These are phyloP conservation scores for Drosophila arizonae DNA, from an alignment of 1,140 invertebrate genomes.

Conservation along the genomic window DNA sequence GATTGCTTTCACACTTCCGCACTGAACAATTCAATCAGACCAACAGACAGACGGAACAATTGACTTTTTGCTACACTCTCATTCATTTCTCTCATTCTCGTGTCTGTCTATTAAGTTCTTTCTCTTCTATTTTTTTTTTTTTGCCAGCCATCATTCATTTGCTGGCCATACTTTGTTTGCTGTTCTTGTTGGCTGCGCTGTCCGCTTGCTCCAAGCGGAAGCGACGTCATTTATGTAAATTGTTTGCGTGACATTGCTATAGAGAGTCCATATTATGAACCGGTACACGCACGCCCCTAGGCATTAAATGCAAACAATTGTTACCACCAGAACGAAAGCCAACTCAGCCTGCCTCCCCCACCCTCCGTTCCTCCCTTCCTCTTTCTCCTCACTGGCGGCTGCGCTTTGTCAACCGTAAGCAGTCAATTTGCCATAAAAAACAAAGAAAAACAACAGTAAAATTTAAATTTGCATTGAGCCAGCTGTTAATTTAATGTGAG, in stretches of 20 bases:
- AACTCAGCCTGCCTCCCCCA: not conserved
- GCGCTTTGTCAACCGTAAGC: conserved; percentile 38
- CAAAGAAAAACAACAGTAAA: conserved; percentile 6
- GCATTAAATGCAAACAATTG: conserved; percentile 43
- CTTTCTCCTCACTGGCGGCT: conserved; percentile 14
- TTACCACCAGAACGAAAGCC: not conserved
- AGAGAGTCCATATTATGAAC: conserved; percentile 58
- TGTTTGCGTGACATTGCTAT: conserved; percentile 79
- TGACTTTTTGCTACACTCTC: conserved; percentile 41
- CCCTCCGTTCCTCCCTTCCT: not conserved
- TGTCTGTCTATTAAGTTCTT: conserved; percentile 5
- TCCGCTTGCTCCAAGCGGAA: conserved; percentile 55
- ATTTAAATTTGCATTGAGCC: conserved; percentile 13
- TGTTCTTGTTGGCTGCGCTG: conserved; percentile 53
- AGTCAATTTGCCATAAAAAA: conserved; percentile 21
- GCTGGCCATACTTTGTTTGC: conserved; percentile 28
- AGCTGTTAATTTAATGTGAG: not conserved
- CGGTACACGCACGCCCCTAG: conserved; percentile 38
- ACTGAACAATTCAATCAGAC: conserved; percentile 43
- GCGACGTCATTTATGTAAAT: conserved; percentile 79
- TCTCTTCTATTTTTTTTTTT: conserved; percentile 46
- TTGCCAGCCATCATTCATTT: conserved; percentile 23
- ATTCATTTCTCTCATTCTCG: conserved; percentile 43
- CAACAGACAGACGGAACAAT: conserved; percentile 41
- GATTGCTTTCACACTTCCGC: conserved; percentile 52